These are phyloP conservation scores for Paramormyrops hopkinsi DNA, from an alignment of 2,797 vertebrate species.

Conservation along the genomic window DNA sequence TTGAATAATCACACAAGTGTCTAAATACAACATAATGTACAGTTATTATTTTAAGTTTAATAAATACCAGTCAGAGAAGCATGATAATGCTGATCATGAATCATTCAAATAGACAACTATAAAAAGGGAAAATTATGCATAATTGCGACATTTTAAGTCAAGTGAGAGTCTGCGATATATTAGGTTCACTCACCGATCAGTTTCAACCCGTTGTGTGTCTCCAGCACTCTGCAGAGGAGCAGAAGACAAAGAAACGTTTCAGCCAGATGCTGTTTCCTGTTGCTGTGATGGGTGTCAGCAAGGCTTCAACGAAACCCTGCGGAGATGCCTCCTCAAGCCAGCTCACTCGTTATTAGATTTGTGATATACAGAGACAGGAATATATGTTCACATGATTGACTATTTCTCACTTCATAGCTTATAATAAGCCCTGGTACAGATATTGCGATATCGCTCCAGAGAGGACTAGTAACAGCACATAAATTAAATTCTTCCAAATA, in stretches of 20 bases:
- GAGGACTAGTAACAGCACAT: background rate
- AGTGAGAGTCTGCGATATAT: background rate
- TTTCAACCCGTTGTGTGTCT: slow-evolving; percentile 22
- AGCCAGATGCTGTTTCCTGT: background rate
- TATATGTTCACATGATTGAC: background rate
- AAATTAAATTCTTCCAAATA: background rate
- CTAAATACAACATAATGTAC: background rate
- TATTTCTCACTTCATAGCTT: background rate
- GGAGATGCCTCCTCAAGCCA: background rate
- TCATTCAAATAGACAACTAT: background rate
- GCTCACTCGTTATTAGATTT: background rate
- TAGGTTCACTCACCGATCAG: slow-evolving; percentile 19
- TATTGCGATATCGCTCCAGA: background rate
- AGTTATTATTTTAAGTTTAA: background rate
- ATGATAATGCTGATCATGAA: background rate
- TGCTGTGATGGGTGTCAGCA: background rate
- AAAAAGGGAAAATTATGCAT: background rate
- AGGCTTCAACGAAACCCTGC: background rate
- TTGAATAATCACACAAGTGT: background rate
- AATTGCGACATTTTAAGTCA: background rate
- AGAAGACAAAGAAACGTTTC: background rate
- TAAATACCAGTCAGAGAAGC: background rate
- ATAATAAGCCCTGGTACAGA: background rate
- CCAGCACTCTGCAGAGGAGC: slow-evolving; percentile 19
- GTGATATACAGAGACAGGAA: background rate